Evolutionary conservation across 2,797 vertebrate genomes (phyloP), one percentile per base, ranked within the genome.

Genomic region (Cephalopachus bancanus): DNA sequence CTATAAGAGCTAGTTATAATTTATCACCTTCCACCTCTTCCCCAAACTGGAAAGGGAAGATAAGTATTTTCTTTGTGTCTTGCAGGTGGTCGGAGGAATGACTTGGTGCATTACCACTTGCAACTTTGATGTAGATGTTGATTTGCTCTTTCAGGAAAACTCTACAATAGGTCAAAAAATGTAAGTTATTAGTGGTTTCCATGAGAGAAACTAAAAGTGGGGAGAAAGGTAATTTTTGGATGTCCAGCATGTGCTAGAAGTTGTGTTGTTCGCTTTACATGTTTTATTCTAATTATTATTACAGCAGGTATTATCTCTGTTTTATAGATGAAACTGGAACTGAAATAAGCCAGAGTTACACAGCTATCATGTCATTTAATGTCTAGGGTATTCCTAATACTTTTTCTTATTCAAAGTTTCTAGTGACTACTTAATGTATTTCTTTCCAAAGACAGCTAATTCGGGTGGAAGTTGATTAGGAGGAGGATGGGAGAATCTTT

Each of bases 91-190:
- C 0, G 99, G 99, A 3, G 99, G 99, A 81, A 99, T 99, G 99
- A 99, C 99, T 2, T 99, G 99, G 99, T 99, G 99, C 96, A 99
- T 99, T 97, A 99, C 99, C 85, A 99, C 99, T 0, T 99, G 99
- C 98, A 99, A 98, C 98, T 99, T 99, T 96, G 99, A 99, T 86
- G 98, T 99, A 6, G 99, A 99, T 0, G 99, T 99, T 74, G 99
- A 99, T 98, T 99, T 99, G 20, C 99, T 99, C 22, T 99, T 99
- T 98, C 99, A 99, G 97, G 99, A 99, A 98, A 99, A 99, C 98
- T 99, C 99, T 12, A 99, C 99, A 33, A 99, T 99, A 85, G 99
- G 99, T 64, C 99, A 99, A 98, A 99, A 99, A 98, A 99, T 99
- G 99, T 99, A 97, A 99, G 99, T 97, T 85, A 57, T n/a, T 91